Evolutionary conservation across 2,797 vertebrate genomes (phyloP).

Genomic region (Leptodactylus fallax): DNA sequence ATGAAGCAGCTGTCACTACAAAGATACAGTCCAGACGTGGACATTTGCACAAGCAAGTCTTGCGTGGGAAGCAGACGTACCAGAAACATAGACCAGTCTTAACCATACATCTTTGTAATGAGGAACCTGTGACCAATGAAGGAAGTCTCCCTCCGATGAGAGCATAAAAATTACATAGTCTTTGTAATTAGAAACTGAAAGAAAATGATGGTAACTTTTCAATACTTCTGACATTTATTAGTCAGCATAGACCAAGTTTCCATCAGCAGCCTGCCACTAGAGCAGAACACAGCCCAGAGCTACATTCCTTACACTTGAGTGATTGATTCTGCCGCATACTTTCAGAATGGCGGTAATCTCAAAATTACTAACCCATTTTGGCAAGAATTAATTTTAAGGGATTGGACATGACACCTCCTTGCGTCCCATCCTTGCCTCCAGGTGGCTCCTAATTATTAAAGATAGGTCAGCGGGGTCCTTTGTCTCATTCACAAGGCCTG

Average conservation of each 20-base stretch:
- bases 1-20: background rate
- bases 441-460: constrained; percentile 54
- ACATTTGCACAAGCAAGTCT: background rate
- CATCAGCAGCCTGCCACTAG: constrained; percentile 52
- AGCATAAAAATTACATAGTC: constrained; percentile 51
- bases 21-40: constrained; percentile 3
- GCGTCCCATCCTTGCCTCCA: constrained; percentile 34
- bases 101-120: constrained; percentile 46
- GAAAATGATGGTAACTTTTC: constrained; percentile 53
- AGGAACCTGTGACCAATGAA: constrained; percentile 47
- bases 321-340: constrained; percentile 40
- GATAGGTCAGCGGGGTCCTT: constrained; percentile 8
- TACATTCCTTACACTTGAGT: constrained; percentile 45
- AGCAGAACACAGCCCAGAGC: constrained; percentile 43
- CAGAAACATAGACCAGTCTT: constrained; percentile 11
- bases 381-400: constrained; percentile 35
- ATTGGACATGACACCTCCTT: background rate
- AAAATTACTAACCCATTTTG: constrained; percentile 41
- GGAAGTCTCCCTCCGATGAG: constrained; percentile 25
- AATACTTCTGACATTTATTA: constrained; percentile 62
- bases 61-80: constrained; percentile 25
- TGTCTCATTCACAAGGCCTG: background rate
- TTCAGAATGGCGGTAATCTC: constrained; percentile 44
- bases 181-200: constrained; percentile 52
- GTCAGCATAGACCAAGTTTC: constrained; percentile 49